Evolutionary conservation across 2,113 vertebrate genomes (phyloP), one percentile per base, ranked within the genome.

Genomic region (Mirounga angustirostris): DNA sequence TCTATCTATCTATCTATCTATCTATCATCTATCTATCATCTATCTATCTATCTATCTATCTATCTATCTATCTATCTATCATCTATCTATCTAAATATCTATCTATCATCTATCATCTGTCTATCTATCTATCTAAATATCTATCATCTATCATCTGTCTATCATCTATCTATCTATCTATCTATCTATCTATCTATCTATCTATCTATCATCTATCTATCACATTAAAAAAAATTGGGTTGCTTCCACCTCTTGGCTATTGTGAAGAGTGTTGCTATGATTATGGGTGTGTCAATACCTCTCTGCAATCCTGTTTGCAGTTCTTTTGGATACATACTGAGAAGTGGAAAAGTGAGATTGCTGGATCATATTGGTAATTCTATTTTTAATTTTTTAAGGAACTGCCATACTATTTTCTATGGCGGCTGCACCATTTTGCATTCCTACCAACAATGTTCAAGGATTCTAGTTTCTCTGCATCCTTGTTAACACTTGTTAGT

Each of bases 361-460:
- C 19, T 69, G 24, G 30, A 69, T 69, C 14, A 33, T 59, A 56
- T 40, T 78, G 52, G 8, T 87, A 86, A 56, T 78, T 74, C 8
- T n/a, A 52, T 36, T 95, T 95, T 81, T n/a, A 30, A 54, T 21
- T 65, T 96, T 94, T 74, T 43, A 50, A 86, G 73, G 28, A 26
- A 30, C 15, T 13, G 12, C 24, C 19, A 28, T 46, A n/a, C n/a
- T 65, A 2, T 67, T 89, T 80, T 67, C 50, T 61, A 52, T 40
- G 71, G n/a, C 15, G 4, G 24, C 3, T 67, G 14, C 0, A 58
- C 54, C 54, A 61, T 90, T 76, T 97, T 88, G 21, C 19, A 40
- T 61, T 81, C 30, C 40, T 22, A 74, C 4, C 28, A 33, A 59
- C 2, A 46, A 5, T 67, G 18, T 10, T 81, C 14, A n/a, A 54